Base-by-base conservation (phyloP, 1,140 invertebrate genomes). In the Tetramorium parvispinum region DNA sequence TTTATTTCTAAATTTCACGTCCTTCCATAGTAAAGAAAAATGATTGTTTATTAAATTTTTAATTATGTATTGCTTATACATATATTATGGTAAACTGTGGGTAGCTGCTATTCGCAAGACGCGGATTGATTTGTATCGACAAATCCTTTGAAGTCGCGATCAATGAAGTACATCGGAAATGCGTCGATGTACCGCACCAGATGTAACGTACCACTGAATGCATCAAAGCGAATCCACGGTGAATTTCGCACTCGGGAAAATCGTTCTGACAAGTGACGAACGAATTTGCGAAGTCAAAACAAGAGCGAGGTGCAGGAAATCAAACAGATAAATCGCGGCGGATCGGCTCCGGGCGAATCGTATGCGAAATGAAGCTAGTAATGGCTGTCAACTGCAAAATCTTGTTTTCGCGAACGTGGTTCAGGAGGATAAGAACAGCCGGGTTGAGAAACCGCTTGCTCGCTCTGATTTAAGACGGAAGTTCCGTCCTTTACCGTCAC, bases 371-470 rank as follows among this genome's bases (percentile, higher is more conserved):
- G 79, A 83, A 83, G 79, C 79, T n/a, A 43, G 68, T 83, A 83
- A 83, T 83, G 79, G 79, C 79, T 59, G 79, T 75, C 79, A 83
- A 75, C 79, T 83, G 68, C 79, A 73, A 83, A 83, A 75, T 83
- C 79, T 83, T 83, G 79, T 83, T 83, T 83, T 83, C 79, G 55
- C 68, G 68, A 32, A 83, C 79, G 40, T 59, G 68, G 51, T 83
- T 46, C 53, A 37, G 75, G 53, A 59, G 79, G 68, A 83, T 75
- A 83, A 75, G 79, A 83, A 83, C 68, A 71, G 40, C 18, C 51
- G 61, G 63, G 63, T 57, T 81, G 78, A 81, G 78, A 55, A 75
- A 83, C 66, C 51, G 78, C 66, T 71, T 46, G 53, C 40, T 75
- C 68, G 53, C 55, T 75, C 37, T 83, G 79, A 75, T 83, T 83